Percentiles rank a stretch among this genome's conserved stretches.
phyloP scores from a whole-genome alignment of 2,888 invertebrate genomes.

The Cheilosia soror region DNA sequence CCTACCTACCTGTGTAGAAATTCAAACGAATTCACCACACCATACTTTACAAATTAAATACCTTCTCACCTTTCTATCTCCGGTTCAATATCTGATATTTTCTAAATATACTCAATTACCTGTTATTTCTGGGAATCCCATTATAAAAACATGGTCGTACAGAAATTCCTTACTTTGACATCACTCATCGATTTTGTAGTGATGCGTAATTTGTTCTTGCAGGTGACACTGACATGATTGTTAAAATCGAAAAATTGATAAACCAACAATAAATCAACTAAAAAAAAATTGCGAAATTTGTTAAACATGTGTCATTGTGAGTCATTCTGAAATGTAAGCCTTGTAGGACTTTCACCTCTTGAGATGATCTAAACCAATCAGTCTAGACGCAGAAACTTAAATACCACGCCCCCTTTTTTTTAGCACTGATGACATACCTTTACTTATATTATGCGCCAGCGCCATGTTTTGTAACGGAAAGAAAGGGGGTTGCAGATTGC shows the following conservation, averaged over 20 bases:
- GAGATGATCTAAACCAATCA: conserved; percentile 34
- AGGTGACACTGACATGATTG: not conserved
- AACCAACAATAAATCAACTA: conserved; percentile 1
- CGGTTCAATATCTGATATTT: conserved; percentile 55
- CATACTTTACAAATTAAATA: conserved; percentile 30
- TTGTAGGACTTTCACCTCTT: conserved; percentile 10
- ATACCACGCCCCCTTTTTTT: conserved; percentile 34
- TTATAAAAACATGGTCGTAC: conserved; percentile 1
- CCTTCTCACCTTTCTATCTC: conserved; percentile 35
- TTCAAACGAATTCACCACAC: conserved; percentile 34
- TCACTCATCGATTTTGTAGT: conserved; percentile 50
- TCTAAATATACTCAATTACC: conserved; percentile 64
- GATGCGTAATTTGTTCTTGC: conserved; percentile 16
- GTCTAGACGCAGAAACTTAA: conserved; percentile 36
- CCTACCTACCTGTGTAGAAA: conserved; percentile 26
- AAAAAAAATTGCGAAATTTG: conserved; percentile 39
- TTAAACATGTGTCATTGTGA: conserved; percentile 16
- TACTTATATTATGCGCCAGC: conserved; percentile 22
- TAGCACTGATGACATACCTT: conserved; percentile 23
- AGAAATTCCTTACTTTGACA: conserved; percentile 40
- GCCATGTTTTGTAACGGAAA: conserved; percentile 2
- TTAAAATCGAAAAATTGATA: not conserved
- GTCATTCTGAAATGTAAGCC: conserved; percentile 21
- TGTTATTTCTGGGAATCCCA: conserved; percentile 56
- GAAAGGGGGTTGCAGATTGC: not conserved